Conservation (phyloP, 2,888 invertebrate species). For the Acleris emargana region DNA sequence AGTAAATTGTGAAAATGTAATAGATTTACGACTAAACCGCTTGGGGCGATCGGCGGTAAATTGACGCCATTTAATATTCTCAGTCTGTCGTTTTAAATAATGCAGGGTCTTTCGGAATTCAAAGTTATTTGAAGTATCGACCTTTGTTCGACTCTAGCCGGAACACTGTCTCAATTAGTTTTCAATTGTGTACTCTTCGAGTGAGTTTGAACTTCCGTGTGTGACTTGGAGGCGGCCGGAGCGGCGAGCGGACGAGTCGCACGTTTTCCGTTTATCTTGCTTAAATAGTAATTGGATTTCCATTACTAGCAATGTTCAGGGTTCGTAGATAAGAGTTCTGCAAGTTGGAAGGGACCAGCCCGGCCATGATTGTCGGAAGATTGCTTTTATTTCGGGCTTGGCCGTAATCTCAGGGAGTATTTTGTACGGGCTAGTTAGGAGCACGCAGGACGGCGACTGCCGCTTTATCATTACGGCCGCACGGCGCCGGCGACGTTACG, state of each 20-base stretch:
- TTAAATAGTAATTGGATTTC: slow-evolving; percentile 75
- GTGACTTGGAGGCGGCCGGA: slow-evolving; percentile 45
- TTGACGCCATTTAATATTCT: slow-evolving; percentile 23
- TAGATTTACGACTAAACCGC: slow-evolving; percentile 48
- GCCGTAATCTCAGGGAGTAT: slow-evolving; percentile 57
- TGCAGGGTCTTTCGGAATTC: background rate
- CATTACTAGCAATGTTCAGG: slow-evolving; percentile 69
- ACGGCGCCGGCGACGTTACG: slow-evolving; percentile 49
- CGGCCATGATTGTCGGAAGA: slow-evolving; percentile 62
- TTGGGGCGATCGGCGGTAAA: slow-evolving; percentile 37
- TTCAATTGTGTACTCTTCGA: slow-evolving; percentile 23
- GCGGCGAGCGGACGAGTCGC: slow-evolving; percentile 47
- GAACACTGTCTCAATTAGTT: slow-evolving; percentile 17
- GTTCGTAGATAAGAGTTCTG: slow-evolving; percentile 63
- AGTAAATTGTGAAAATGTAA: slow-evolving; percentile 49
- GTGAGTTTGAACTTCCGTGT: slow-evolving; percentile 49
- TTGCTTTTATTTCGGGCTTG: slow-evolving; percentile 60
- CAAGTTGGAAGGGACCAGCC: slow-evolving; percentile 54
- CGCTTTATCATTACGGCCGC: slow-evolving; percentile 57
- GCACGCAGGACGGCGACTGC: slow-evolving; percentile 43
- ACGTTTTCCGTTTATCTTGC: slow-evolving; percentile 67
- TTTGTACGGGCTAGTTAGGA: slow-evolving; percentile 48
- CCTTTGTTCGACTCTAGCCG: background rate
- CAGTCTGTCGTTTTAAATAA: slow-evolving; percentile 14
- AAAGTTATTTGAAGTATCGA: slow-evolving; percentile 10